Evolutionary conservation across 2,888 invertebrate species (phyloP).

Genomic region (Sphaerophoria rueppellii): DNA sequence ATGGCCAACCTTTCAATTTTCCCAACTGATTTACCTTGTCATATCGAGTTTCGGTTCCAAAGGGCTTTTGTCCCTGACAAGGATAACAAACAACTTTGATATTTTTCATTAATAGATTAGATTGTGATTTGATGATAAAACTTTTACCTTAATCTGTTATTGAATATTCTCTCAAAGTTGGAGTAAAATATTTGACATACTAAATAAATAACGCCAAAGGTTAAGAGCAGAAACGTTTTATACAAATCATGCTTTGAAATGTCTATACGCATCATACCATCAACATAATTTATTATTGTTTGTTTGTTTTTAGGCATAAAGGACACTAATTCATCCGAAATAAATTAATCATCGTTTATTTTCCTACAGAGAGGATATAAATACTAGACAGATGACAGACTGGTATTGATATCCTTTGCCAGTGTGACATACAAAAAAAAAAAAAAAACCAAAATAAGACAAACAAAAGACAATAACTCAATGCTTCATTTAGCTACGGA

Average conservation of each 20-base stretch:
- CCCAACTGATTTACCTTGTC: too few relatives aligned
- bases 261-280: constrained; percentile 26
- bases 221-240: constrained; percentile 47
- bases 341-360: constrained; percentile 60
- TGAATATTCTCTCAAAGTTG: not conserved
- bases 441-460: too few relatives aligned
- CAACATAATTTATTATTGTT: not conserved
- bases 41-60: too few relatives aligned
- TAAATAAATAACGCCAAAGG: constrained; percentile 29
- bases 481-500: constrained; percentile 35
- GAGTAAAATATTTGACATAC: constrained; percentile 35
- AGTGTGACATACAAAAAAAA: too few relatives aligned
- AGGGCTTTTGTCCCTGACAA: too few relatives aligned
- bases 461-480: constrained; percentile 42
- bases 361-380: constrained; percentile 25
- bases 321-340: constrained; percentile 47
- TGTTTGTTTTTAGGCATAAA: too few relatives aligned
- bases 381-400: too few relatives aligned
- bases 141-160: constrained; percentile 14
- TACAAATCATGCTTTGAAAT: constrained; percentile 29
- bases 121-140: constrained; percentile 24
- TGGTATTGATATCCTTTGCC: too few relatives aligned
- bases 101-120: constrained; percentile 25
- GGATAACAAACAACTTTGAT: constrained; percentile 29
- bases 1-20: too few relatives aligned